Base-by-base conservation (phyloP, 2,888 invertebrate genomes). In the Lycophotia porphyrea region DNA sequence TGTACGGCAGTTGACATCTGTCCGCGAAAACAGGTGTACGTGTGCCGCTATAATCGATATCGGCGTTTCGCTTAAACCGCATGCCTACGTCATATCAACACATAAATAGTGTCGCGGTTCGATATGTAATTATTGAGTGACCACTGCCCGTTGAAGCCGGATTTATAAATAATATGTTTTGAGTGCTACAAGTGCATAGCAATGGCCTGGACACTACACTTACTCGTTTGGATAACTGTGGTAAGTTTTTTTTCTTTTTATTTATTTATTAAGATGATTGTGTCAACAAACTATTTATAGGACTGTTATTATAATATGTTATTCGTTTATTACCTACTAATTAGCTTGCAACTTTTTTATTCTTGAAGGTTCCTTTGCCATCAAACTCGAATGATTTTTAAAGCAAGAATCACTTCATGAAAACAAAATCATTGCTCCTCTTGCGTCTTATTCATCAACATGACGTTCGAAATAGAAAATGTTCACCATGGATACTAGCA, bases 171-270 rank as follows among this genome's bases (percentile, higher is more conserved):
- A 88, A 76, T 80, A 88, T 89, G 87, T 83, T 87, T 80, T 87
- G 78, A 89, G 88, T 88, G 88, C 65, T 18, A 65, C 80, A 80
- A 82, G 85, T 89, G 84, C 77, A 86, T 82, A 88, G 85, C 79
- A 80, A 95, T 94, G 95, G 92, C 90, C 84, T 91, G 93, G 92
- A 91, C 89, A 89, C 85, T 92, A 78, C 84, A 89, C 80, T 91
- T 89, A 80, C 82, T 93, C 78, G 82, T 94, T 84, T 92, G 89
- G 90, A 89, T 93, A 84, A 89, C 88, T 78, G 84, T 93, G 90
- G 95, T 95, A 82, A 93, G 94, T 93, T 75, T 63, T 42, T 75
- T 68, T 74, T n/a, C 27, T 18, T 60, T 69, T 27, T 34, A 78
- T 72, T 67, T 71, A 49, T 68, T 70, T 65, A 55, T 49, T 72